phyloP scores from a whole-genome alignment of 2,797 vertebrate species.

The Petrocephalus schoutedeni region DNA sequence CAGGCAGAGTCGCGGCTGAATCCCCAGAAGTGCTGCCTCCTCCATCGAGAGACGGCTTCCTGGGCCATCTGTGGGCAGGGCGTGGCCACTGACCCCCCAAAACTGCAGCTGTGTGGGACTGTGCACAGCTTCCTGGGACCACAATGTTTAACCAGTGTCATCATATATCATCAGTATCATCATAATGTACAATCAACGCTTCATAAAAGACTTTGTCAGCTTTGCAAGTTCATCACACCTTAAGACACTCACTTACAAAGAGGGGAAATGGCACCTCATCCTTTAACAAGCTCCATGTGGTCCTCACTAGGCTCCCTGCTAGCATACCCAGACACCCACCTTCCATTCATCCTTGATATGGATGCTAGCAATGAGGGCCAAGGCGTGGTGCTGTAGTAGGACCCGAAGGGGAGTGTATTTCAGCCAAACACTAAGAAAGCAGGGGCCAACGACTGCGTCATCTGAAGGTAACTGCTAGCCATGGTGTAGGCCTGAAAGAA shows the following conservation, averaged over 20 bases:
- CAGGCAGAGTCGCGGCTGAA: no score
- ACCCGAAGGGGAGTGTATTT: neutral
- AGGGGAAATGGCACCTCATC: no score
- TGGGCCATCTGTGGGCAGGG: no score
- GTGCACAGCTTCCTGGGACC: neutral
- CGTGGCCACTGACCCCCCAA: no score
- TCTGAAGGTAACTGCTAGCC: neutral
- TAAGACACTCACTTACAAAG: no score
- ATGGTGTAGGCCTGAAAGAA: neutral
- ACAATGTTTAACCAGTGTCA: neutral
- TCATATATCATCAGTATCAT: no score
- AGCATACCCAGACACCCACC: neutral
- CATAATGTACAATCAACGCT: neutral
- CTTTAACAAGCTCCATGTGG: neutral
- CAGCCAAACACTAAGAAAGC: neutral
- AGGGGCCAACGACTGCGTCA: neutral
- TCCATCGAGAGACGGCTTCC: no score
- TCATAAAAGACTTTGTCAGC: neutral
- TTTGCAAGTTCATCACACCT: neutral
- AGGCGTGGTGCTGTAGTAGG: neutral
- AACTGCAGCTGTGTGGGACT: no score
- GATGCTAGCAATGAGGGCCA: neutral
- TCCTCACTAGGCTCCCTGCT: neutral
- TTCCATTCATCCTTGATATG: neutral
- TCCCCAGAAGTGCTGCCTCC: no score